Conservation (phyloP, 2,888 invertebrate genomes). For the Diploptera punctata region DNA sequence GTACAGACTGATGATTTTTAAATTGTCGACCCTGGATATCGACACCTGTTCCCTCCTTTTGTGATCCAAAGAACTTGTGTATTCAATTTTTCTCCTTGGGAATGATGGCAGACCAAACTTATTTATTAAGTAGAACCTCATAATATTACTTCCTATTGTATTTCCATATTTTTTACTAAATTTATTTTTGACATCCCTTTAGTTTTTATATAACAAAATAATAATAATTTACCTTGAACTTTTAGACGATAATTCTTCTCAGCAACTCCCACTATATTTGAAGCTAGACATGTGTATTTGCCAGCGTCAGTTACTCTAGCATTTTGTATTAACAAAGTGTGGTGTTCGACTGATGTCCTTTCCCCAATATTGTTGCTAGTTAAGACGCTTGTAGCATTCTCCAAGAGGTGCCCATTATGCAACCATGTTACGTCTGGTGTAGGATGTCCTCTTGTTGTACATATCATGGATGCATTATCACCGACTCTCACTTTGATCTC, state of each 20-base stretch:
- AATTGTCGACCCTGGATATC: too few species aligned
- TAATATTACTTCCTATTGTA: too few species aligned
- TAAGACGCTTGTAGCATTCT: not conserved
- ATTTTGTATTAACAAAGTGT: not conserved
- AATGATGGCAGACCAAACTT: too few species aligned
- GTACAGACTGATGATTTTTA: too few species aligned
- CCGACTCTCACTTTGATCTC: conserved; percentile 51
- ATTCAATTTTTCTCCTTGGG: too few species aligned
- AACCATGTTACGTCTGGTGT: conserved; percentile 45
- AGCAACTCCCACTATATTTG: conserved; percentile 64
- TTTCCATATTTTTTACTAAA: too few species aligned
- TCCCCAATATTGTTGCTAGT: not conserved
- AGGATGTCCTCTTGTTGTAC: conserved; percentile 43
- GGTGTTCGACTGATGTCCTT: not conserved
- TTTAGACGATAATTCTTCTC: conserved; percentile 60
- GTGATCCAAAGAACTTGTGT: too few species aligned
- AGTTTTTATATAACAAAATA: too few species aligned
- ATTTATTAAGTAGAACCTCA: too few species aligned
- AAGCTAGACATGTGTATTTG: conserved; percentile 64
- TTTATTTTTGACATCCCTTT: too few species aligned
- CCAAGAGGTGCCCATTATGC: conserved; percentile 49
- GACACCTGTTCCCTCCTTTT: too few species aligned
- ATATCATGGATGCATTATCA: conserved; percentile 38
- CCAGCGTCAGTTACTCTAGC: conserved; percentile 55
- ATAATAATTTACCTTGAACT: conserved; percentile 58